A percentile compares a stretch with the other conserved stretches of the same genome.
phyloP scores from a whole-genome alignment of 2,888 invertebrate genomes.

The Campoplex nolae region DNA sequence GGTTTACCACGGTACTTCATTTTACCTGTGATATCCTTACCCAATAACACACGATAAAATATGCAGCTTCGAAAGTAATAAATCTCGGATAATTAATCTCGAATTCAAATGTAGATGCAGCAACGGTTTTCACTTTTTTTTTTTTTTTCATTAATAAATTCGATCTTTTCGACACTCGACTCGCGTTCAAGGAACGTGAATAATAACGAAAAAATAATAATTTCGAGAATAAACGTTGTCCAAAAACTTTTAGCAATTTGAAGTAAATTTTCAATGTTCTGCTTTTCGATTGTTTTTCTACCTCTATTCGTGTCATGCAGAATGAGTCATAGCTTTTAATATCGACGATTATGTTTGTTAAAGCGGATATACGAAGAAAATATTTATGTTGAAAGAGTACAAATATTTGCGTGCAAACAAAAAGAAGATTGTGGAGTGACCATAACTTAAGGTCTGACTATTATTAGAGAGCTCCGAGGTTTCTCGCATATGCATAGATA shows the following conservation, averaged over 20 bases:
- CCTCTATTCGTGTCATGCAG: background rate
- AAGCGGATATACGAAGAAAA: background rate
- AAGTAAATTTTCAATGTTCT: background rate
- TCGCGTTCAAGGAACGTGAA: background rate
- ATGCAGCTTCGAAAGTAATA: conserved; percentile 13
- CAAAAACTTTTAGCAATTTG: background rate
- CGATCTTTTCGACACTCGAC: background rate
- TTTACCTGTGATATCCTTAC: conserved; percentile 16
- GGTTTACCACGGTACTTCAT: conserved; percentile 1
- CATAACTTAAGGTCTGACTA: background rate
- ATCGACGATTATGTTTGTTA: background rate
- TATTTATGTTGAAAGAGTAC: background rate
- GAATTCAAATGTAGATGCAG: conserved; percentile 11
- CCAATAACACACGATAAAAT: background rate
- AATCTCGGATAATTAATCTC: conserved; percentile 52
- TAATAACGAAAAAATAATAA: too few species aligned
- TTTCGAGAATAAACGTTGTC: background rate
- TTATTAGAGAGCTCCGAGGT: background rate
- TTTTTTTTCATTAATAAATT: background rate
- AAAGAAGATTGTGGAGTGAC: background rate
- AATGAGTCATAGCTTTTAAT: conserved; percentile 1
- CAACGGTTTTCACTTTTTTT: conserved; percentile 28
- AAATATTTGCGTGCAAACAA: background rate
- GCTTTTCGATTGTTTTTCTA: background rate
- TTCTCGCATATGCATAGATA: background rate